Conservation (phyloP, 2,888 invertebrate genomes). For the Trachelus iudaicus region DNA sequence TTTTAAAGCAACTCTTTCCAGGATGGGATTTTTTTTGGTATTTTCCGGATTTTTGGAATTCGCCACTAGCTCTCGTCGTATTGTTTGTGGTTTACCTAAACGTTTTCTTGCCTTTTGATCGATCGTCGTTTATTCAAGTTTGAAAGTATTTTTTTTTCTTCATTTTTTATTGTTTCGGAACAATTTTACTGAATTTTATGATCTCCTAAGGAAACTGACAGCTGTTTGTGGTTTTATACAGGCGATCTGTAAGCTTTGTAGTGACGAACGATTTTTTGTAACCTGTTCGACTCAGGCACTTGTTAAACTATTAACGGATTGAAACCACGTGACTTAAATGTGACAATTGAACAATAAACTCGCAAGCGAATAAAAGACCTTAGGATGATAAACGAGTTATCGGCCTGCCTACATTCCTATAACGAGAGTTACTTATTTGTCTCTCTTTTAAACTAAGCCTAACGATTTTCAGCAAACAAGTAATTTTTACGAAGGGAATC, state of each 20-base stretch:
- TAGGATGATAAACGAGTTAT: not conserved
- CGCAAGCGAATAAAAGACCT: not conserved
- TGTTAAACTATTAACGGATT: not conserved
- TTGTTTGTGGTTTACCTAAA: not conserved
- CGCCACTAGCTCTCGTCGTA: not conserved
- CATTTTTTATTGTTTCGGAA: not conserved
- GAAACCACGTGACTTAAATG: not conserved
- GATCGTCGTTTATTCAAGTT: not conserved
- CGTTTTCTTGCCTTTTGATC: not conserved
- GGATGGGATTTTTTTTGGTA: too few species aligned
- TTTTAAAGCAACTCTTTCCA: not conserved
- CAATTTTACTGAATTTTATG: not conserved
- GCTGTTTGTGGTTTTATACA: not conserved
- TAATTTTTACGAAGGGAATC: not conserved
- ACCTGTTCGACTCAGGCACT: not conserved
- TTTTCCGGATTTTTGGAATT: too few species aligned
- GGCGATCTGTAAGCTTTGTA: not conserved
- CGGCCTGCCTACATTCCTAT: not conserved
- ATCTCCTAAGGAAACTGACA: not conserved
- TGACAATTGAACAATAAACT: not conserved
- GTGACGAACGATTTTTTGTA: not conserved
- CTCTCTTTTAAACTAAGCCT: not conserved
- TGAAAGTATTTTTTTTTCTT: not conserved
- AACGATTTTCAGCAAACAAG: not conserved
- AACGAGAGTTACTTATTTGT: not conserved